Evolutionary conservation across 1,140 invertebrate genomes (phyloP).

Genomic region (Heliothis subflexa): DNA sequence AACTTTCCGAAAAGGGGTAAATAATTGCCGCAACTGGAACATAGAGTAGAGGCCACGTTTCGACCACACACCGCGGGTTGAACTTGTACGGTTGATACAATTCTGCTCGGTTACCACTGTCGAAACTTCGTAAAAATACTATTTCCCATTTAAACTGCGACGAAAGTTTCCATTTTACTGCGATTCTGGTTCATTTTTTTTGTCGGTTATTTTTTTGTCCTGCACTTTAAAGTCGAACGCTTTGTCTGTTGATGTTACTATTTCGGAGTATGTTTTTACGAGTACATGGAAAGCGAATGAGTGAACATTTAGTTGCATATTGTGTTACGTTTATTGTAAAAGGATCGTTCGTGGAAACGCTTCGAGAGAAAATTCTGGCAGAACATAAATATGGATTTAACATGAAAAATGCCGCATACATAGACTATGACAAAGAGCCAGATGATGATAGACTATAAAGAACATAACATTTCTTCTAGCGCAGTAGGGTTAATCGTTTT

Average conservation of each 20-base stretch:
- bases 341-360: too few relatives aligned
- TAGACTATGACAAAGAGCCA: too few relatives aligned
- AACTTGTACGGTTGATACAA: conserved; percentile 47
- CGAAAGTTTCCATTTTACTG: conserved; percentile 37
- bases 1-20: not conserved
- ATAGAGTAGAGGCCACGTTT: conserved; percentile 19
- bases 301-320: too few relatives aligned
- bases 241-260: not conserved
- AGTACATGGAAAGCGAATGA: too few relatives aligned
- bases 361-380: too few relatives aligned
- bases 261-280: not conserved
- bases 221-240: not conserved
- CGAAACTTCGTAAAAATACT: conserved; percentile 50
- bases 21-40: not conserved
- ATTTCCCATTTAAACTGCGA: conserved; percentile 42
- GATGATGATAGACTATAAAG: too few relatives aligned
- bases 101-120: conserved; percentile 43
- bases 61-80: conserved; percentile 34
- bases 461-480: too few relatives aligned
- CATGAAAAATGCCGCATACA: too few relatives aligned
- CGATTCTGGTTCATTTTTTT: conserved; percentile 12
- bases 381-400: too few relatives aligned
- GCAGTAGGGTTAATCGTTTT: too few relatives aligned
- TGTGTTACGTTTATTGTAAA: too few relatives aligned
- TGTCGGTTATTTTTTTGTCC: not conserved